Base-by-base conservation (phyloP, 2,888 invertebrate genomes). In the Drosophila helvetica region DNA sequence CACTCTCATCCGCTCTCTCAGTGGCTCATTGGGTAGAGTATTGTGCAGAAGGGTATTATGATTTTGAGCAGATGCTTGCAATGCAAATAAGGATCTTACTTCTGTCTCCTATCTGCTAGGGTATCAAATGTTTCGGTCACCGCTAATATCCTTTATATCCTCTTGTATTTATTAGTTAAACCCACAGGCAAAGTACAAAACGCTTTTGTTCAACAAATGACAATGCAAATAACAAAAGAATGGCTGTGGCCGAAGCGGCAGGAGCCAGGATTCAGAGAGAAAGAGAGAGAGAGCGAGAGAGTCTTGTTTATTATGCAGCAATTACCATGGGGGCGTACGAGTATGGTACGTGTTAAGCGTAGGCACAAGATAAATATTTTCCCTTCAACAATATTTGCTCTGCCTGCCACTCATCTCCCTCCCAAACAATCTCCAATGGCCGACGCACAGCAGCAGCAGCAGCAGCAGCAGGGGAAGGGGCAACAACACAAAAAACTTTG, bases 311-410 rank as follows among this genome's bases (percentile, higher is more conserved):
- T 81, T 87, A 87, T 81, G 74, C 80, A 87, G 88, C 86, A 86
- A 81, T 81, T 81, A 87, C 80, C 88, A 81, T 81, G 88, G 81
- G 81, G 81, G 81, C 81, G 81, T 85, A 87, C 38, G 38, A 38
- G 38, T 38, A 38, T 38, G 38, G 38, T 81, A 81, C 81, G 81
- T 81, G 81, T 81, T 81, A 87, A 81, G 84, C 84, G 81, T 75
- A 66, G 80, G 68, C 80, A 64, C 47, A 43, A 43, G 73, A 78
- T 85, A 80, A 80, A 80, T 84, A 80, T 80, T 80, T 38, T 56
- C 48, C 33, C 56, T 56, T 33, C 48, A 56, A 68, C 58, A 69
- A 53, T 45, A 47, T 68, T 66, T 68, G 58, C 57, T 25, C 56
- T 25, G 65, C 27, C 60, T 19, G 30, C 58, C 66, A 58, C 59